Percentiles rank a stretch among this genome's conserved stretches.
phyloP scores from a whole-genome alignment of 2,113 vertebrate species.

The Hippocampus abdominalis region DNA sequence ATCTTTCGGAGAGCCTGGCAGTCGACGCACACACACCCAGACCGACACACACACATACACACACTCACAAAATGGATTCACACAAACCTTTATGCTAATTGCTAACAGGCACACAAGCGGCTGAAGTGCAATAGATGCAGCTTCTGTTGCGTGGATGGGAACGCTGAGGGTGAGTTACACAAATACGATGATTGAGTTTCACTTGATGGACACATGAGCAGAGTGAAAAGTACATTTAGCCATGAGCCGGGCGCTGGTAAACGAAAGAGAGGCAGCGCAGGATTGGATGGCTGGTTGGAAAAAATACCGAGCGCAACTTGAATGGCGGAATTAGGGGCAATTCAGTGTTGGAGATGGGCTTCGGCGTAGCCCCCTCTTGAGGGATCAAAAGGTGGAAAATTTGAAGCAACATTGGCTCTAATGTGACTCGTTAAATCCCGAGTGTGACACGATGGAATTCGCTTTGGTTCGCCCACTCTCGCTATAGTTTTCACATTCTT shows the following conservation, averaged over 20 bases:
- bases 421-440: slow-evolving; percentile 32
- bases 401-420: slow-evolving; percentile 27
- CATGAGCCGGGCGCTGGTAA: slow-evolving; percentile 22
- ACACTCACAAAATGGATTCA: slow-evolving; percentile 51
- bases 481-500: slow-evolving; percentile 16
- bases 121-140: slow-evolving; percentile 43
- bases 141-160: slow-evolving; percentile 49
- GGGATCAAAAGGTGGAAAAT: slow-evolving; percentile 26
- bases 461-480: slow-evolving; percentile 25
- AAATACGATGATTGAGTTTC: slow-evolving; percentile 58
- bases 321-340: slow-evolving; percentile 41
- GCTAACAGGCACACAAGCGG: slow-evolving; percentile 63
- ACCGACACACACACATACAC: background rate
- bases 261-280: background rate
- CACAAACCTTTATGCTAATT: slow-evolving; percentile 64
- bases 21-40: slow-evolving; percentile 11
- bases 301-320: slow-evolving; percentile 44
- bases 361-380: slow-evolving; percentile 4
- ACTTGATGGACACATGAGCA: slow-evolving; percentile 57
- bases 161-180: slow-evolving; percentile 49
- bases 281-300: slow-evolving; percentile 31
- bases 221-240: slow-evolving; percentile 47
- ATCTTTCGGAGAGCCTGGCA: slow-evolving; percentile 55
- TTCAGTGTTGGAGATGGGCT: slow-evolving; percentile 30
- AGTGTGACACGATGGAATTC: slow-evolving; percentile 11